Percentiles rank a stretch among this genome's conserved stretches.
Evolutionary conservation across 1,140 invertebrate species (phyloP).

Genomic region (Phortica variegata): DNA sequence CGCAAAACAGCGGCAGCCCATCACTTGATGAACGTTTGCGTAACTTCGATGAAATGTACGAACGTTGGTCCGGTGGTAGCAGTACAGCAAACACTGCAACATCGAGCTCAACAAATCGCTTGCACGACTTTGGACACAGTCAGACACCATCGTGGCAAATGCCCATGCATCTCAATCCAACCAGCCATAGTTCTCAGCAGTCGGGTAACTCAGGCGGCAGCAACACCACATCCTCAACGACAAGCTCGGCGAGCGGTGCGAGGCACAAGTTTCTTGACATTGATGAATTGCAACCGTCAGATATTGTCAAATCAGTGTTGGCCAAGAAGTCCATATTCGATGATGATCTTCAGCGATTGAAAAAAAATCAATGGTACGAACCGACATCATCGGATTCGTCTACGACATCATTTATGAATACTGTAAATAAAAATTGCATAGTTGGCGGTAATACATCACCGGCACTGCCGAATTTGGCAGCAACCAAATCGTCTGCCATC

Average conservation of each 20-base stretch:
- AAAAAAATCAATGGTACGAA: slow-evolving; percentile 86
- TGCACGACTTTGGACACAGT: slow-evolving; percentile 5
- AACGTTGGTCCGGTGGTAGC: slow-evolving; percentile 80
- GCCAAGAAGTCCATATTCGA: slow-evolving; percentile 93
- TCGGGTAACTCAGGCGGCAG: slow-evolving; percentile 31
- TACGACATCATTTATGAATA: slow-evolving; percentile 7
- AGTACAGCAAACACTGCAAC: slow-evolving; percentile 26
- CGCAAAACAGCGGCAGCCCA: slow-evolving; percentile 60
- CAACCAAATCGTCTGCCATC: slow-evolving; percentile 42
- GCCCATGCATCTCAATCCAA: slow-evolving; percentile 38
- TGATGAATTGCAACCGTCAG: slow-evolving; percentile 84
- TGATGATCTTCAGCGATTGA: slow-evolving; percentile 89
- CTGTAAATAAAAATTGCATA: slow-evolving; percentile 16
- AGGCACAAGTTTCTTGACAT: slow-evolving; percentile 69
- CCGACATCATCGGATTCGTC: slow-evolving; percentile 56
- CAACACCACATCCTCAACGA: slow-evolving; percentile 36
- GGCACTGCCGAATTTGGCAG: slow-evolving; percentile 50
- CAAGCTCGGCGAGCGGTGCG: slow-evolving; percentile 59
- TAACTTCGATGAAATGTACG: slow-evolving; percentile 89
- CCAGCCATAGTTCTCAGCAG: slow-evolving; percentile 26
- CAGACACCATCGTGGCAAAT: slow-evolving; percentile 39
- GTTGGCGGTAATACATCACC: slow-evolving; percentile 46
- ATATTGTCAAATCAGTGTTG: slow-evolving; percentile 88
- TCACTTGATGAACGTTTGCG: slow-evolving; percentile 83
- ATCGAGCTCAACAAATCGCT: slow-evolving; percentile 3